Base-by-base conservation (phyloP, 2,888 invertebrate species). In the Macrostomum cliftonense region DNA sequence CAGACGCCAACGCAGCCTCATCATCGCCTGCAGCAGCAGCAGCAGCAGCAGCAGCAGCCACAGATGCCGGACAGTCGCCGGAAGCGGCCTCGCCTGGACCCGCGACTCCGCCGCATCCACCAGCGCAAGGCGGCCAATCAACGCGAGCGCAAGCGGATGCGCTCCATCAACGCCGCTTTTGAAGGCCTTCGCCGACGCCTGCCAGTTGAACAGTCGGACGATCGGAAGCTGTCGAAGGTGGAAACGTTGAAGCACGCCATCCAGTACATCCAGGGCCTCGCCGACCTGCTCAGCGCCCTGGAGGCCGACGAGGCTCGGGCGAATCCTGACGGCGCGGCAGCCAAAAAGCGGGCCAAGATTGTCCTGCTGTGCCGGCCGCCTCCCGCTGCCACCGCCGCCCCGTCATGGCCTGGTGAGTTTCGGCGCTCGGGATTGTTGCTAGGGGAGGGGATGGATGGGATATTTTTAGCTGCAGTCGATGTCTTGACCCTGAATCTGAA, bases 121-220 rank as follows among this genome's bases (percentile, higher is more conserved):
- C 43, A 43, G 17, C 43, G 43, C n/a, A 20, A 36, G 14, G 43
- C 43, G 43, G 43, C 43, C 14, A 43, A 43, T 36, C 20, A 21
- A 16, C 43, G 43, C 43, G 43, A 43, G 43, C 20, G 43, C 14
- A 43, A 43, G 17, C 43, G 43, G 28, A 43, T 43, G 43, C 43
- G 43, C n/a, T 43, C 43, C 21, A 43, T 43, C 43, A 43, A 43
- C 9, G 28, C 43, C 21, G 43, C 43, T n/a, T 43, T 43, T 17
- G 43, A 43, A 17, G 43, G 43, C 28, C 43, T 43, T 7, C 43
- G 43, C 2, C 7, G 21, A 13, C 43, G 28, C 43, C 43, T 43
- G n/a, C 43, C 43, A n/a, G 28, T 43, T 2, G 43, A 43, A 16
- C 14, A 20, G n/a, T 20, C 17, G 5, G 43, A 43, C 11, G 43